Base-by-base conservation (phyloP, 2,888 invertebrate species). In the Dendrolimus pini region DNA sequence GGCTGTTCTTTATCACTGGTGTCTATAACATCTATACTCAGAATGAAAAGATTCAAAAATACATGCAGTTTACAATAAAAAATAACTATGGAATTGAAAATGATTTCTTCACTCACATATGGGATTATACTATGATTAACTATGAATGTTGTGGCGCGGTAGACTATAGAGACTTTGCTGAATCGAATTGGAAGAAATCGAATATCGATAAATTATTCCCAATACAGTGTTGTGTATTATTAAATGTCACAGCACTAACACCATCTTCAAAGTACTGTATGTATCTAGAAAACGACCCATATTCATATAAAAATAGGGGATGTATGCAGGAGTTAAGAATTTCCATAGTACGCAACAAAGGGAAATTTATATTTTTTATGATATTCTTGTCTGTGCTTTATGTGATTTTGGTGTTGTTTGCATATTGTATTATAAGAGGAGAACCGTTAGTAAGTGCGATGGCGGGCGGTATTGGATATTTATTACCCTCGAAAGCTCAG, bases 61-160 rank as follows among this genome's bases (percentile, higher is more conserved):
- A 75, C 9, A 66, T 88, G 53, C 76, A 74, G 53, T 58, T 58
- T 0, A 75, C 83, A 0, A 61, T 90, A 58, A 60, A 65, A 1
- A 68, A 61, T 0, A 70, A 77, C 55, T 90, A 90, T 59, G 89
- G 89, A 0, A 79, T 72, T 56, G 80, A 85, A 1, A 75, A 83
- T 10, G 87, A 89, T 64, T 65, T 89, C 0, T 72, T 87, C 7
- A 83, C 85, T 0, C 69, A 72, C 55, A 14, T 83, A 1, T 86
- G 82, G 83, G 69, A 89, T 52, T 75, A 85, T 56, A 55, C 85
- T 2, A 90, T 90, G 89, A 60, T 83, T 7, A 76, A 79, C 7
- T 77, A 83, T 54, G 72, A 87, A 60, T 91, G 90, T 62, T 91
- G 90, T 56, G 90, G 90, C 0, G 82, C 77, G 0, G 67, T 75